Percentiles rank a stretch among this genome's conserved stretches.
Conservation (phyloP, 2,888 invertebrate species). For the Synergus laeviventris region DNA sequence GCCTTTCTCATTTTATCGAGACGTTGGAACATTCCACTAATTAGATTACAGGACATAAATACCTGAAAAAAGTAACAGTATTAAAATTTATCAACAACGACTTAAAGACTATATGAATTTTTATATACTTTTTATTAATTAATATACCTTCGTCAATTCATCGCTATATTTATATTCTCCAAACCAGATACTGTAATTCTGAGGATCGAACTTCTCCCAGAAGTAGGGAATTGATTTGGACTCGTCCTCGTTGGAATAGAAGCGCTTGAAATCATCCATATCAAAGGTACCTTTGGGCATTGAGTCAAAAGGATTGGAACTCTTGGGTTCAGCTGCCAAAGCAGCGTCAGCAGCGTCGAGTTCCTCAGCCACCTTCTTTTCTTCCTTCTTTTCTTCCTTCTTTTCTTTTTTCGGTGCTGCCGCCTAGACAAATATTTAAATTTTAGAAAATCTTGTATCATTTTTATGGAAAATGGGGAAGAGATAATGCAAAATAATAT, state of each 20-base stretch:
- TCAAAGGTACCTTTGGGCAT: constrained; percentile 95
- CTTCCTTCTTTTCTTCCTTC: constrained; percentile 67
- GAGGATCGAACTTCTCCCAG: constrained; percentile 98
- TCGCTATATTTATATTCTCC: constrained; percentile 97
- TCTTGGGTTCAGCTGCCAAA: constrained; percentile 86
- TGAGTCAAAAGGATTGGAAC: constrained; percentile 93
- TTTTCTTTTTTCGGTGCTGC: constrained; percentile 72
- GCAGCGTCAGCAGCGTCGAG: constrained; percentile 83
- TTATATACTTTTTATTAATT: constrained; percentile 1
- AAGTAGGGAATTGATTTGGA: constrained; percentile 96
- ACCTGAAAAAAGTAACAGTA: constrained; percentile 73
- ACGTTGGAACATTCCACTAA: constrained; percentile 98
- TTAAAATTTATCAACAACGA: background rate
- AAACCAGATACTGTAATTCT: constrained; percentile 97
- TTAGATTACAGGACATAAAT: constrained; percentile 99
- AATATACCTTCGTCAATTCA: constrained; percentile 86
- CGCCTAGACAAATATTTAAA: background rate
- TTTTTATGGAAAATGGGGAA: background rate
- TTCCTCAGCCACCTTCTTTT: constrained; percentile 78
- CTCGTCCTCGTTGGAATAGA: constrained; percentile 97
- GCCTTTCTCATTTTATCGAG: constrained; percentile 98
- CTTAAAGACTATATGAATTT: background rate
- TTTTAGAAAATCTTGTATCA: background rate
- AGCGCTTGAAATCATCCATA: constrained; percentile 98
- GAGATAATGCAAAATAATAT: background rate